Percentiles rank a stretch among this genome's conserved stretches.
phyloP scores from a whole-genome alignment of 35 echinoderm and acorn worm genomes.

The Ptychodera flava region DNA sequence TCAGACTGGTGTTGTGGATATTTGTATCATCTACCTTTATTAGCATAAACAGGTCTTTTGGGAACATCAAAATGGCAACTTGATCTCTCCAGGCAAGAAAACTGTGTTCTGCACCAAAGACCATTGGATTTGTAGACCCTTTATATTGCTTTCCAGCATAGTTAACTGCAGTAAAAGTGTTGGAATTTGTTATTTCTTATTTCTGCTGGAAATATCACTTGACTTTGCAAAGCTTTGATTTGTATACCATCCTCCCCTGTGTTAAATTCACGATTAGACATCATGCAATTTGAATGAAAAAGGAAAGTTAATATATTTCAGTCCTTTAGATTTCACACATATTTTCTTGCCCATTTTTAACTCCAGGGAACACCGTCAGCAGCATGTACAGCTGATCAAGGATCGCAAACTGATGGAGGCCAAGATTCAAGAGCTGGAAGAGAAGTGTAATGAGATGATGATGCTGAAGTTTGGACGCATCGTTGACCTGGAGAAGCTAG shows the following conservation, averaged over 20 bases:
- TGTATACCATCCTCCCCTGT: neutral
- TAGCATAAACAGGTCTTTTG: no score
- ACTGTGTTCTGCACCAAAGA: no score
- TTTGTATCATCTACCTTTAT: no score
- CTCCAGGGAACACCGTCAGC: constrained; percentile 76
- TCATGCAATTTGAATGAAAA: neutral
- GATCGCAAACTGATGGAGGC: constrained; percentile 88
- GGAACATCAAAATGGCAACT: no score
- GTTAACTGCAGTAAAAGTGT: no score
- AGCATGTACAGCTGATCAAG: constrained; percentile 95
- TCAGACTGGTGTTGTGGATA: no score
- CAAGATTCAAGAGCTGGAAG: constrained; percentile 69
- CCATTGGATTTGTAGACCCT: no score
- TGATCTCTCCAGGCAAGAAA: no score
- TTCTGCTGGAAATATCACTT: neutral
- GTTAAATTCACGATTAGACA: no score
- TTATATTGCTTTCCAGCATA: no score
- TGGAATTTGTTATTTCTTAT: neutral
- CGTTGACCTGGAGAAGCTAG: constrained; percentile 92
- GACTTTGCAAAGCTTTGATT: neutral
- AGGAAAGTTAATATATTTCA: neutral
- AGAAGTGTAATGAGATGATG: constrained; percentile 89
- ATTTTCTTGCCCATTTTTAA: constrained; percentile 9
- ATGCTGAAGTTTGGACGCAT: constrained; percentile 92
- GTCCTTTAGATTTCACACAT: neutral